A percentile compares a stretch with the other conserved stretches of the same genome.
Evolutionary conservation across 2,797 vertebrate species (phyloP).

Genomic region (Gila robusta): DNA sequence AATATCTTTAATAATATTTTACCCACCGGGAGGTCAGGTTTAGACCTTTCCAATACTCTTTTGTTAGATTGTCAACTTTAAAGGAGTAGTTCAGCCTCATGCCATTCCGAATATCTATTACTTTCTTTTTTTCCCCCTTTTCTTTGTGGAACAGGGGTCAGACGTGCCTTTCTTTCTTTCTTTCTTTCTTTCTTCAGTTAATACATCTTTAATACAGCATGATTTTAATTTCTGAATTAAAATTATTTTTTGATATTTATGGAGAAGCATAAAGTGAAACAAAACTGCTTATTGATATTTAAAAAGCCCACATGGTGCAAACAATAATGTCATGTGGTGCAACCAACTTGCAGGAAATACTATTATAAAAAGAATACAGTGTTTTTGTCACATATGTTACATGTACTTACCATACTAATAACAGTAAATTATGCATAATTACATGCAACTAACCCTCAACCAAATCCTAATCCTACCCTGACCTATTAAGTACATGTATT

Average conservation of each 20-base stretch:
- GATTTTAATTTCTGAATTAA: neutral
- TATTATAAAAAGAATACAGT: neutral
- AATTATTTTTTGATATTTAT: neutral
- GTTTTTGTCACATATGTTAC: too few species aligned
- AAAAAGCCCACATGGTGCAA: neutral
- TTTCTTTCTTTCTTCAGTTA: neutral
- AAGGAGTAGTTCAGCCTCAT: conserved; percentile 2
- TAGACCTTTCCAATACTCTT: conserved; percentile 40
- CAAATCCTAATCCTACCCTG: too few species aligned
- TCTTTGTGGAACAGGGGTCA: neutral
- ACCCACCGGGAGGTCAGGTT: conserved; percentile 34
- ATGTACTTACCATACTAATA: too few species aligned
- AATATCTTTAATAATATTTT: conserved; percentile 41
- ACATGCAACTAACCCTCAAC: too few species aligned
- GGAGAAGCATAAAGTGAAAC: neutral
- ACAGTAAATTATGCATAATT: too few species aligned
- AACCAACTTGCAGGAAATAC: neutral
- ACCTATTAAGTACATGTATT: too few species aligned
- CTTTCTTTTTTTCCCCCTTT: neutral
- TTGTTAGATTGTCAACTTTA: conserved; percentile 18
- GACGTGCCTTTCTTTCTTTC: neutral
- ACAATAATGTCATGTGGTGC: neutral
- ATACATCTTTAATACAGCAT: neutral
- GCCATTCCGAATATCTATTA: neutral
- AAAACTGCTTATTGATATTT: neutral